These are phyloP conservation scores for Cerceris rybyensis DNA, from an alignment of 2,888 invertebrate species.

Conservation along the genomic window DNA sequence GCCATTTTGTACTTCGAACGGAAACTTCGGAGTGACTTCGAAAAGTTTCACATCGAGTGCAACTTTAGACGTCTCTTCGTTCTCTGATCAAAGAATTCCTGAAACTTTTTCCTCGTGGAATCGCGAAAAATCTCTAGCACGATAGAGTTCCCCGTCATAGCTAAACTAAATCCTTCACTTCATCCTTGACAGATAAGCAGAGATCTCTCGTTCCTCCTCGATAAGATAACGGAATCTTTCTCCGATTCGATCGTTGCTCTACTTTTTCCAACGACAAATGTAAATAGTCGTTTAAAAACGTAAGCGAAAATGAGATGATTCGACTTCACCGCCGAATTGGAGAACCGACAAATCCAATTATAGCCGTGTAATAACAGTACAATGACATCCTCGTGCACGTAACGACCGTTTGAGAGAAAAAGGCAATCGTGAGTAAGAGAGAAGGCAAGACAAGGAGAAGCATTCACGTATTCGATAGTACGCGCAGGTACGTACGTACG, in stretches of 20 bases:
- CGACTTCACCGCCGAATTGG: background rate
- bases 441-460: conserved; percentile 13
- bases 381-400: conserved; percentile 15
- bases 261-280: too few species aligned
- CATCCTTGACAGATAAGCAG: background rate
- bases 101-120: background rate
- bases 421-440: background rate
- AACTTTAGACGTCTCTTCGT: background rate
- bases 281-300: background rate
- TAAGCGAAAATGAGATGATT: background rate
- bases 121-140: background rate
- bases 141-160: background rate
- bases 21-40: background rate
- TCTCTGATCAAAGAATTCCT: background rate
- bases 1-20: background rate
- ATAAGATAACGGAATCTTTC: background rate
- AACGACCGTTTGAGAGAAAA: conserved; percentile 16
- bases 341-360: conserved; percentile 45
- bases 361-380: conserved; percentile 34
- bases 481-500: conserved; percentile 52
- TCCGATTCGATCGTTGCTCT: background rate
- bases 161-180: background rate
- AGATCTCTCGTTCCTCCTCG: background rate
- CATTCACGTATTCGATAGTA: conserved; percentile 33
- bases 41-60: background rate